Conservation (phyloP, 2,113 vertebrate species). For the Petromus typicus region DNA sequence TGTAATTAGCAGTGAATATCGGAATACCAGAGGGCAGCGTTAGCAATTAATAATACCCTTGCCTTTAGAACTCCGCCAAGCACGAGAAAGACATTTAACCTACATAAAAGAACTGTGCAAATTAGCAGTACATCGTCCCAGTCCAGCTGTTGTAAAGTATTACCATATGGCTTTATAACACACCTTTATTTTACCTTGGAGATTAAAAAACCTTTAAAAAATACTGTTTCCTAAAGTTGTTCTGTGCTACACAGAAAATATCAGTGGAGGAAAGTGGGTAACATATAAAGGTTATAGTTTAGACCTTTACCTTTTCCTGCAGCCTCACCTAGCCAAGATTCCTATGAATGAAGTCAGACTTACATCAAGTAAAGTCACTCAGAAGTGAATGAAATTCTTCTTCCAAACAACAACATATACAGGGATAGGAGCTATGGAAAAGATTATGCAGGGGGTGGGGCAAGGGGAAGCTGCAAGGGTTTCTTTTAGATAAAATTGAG, state of each 20-base stretch:
- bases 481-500: not conserved
- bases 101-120: constrained; percentile 75
- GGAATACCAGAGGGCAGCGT: constrained; percentile 53
- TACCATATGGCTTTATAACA: constrained; percentile 76
- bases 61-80: constrained; percentile 67
- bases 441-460: not conserved
- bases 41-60: constrained; percentile 68
- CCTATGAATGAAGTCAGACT: constrained; percentile 57
- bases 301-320: constrained; percentile 52
- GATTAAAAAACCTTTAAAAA: constrained; percentile 73
- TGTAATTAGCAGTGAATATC: constrained; percentile 75
- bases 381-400: constrained; percentile 60
- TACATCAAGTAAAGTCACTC: constrained; percentile 46
- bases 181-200: constrained; percentile 78
- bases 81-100: constrained; percentile 69
- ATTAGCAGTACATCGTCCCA: constrained; percentile 73
- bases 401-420: not conserved
- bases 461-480: not conserved
- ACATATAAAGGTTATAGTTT: constrained; percentile 50
- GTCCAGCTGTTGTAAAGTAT: constrained; percentile 74
- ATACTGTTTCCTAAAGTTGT: constrained; percentile 71
- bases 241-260: constrained; percentile 16
- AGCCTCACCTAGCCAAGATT: constrained; percentile 50
- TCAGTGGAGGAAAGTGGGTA: constrained; percentile 43
- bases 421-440: not conserved